Evolutionary conservation across 2,888 invertebrate species (phyloP), one percentile per base, ranked within the genome.

Genomic region (Lamproptera curius): DNA sequence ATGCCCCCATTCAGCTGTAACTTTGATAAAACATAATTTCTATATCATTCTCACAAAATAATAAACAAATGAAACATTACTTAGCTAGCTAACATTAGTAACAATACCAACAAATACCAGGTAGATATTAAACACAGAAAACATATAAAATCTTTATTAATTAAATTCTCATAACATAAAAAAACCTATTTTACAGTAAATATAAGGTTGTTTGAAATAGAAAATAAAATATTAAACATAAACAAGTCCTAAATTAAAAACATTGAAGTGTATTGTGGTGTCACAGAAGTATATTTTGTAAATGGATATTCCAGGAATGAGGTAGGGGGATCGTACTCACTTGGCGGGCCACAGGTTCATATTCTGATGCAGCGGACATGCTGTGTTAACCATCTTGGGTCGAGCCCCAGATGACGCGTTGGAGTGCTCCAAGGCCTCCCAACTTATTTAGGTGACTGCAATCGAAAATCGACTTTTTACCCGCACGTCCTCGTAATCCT

Each of bases 301-400:
- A 20, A 20, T 20, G 20, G 20, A 5, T 20, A 20, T 26, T 39
- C 1, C 13, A 38, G 14, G 1, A 11, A 13, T 33, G 33, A 37
- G 34, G 17, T 17, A 39, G 23, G 13, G 53, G 42, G 43, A 49
- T 54, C 46, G 43, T 73, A 86, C 88, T 86, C 57, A 88, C 88
- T 86, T 86, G 84, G 75, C 80, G 87, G 86, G 86, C 84, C 85
- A 76, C 68, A 63, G 85, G 66, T 83, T 87, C 83, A 72, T 79
- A 80, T 73, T 87, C 87, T 80, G 86, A 76, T 78, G 86, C 70
- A 72, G 87, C 75, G 71, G 88, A 88, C 88, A 88, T 88, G 72
- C 82, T 84, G 85, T 80, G 75, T 76, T 79, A 72, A 85, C 76
- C 88, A 88, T 88, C 85, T 88, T 88, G 87, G 86, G 87, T 77